Percentiles rank a stretch among this genome's conserved stretches.
Conservation (phyloP, 2,113 vertebrate genomes). For the Mesocricetus auratus region DNA sequence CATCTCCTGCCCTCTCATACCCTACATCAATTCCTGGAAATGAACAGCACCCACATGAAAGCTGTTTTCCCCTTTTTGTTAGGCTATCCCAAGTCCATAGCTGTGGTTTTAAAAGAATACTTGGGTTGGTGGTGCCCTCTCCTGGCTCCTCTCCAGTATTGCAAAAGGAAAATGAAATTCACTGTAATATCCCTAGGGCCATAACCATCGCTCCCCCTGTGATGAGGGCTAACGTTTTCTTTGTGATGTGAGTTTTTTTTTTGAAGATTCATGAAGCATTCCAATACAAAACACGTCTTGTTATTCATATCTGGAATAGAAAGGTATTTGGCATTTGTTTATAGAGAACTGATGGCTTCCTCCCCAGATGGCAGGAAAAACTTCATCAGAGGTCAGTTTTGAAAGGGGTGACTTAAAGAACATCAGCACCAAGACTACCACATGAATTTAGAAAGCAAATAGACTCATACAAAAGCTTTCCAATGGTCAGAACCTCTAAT, state of each 20-base stretch:
- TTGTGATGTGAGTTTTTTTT: background rate
- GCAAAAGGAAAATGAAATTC: background rate
- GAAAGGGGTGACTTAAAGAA: background rate
- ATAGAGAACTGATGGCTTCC: background rate
- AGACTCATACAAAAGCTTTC: background rate
- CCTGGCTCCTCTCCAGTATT: background rate
- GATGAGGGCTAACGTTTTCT: background rate
- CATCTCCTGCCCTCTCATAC: too few relatives aligned
- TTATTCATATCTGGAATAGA: background rate
- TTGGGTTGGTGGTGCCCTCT: slow-evolving; percentile 66
- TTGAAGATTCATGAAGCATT: background rate
- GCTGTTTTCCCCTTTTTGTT: background rate
- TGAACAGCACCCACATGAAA: background rate
- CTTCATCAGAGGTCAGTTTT: background rate
- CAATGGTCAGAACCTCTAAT: background rate
- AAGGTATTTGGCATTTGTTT: background rate
- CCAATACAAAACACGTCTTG: background rate
- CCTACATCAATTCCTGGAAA: background rate
- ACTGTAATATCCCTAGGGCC: accelerated
- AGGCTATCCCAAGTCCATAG: accelerated
- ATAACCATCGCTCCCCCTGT: background rate
- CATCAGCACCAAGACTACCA: background rate
- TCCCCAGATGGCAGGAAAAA: background rate
- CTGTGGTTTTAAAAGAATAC: background rate
- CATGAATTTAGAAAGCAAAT: background rate